Percentiles rank a stretch among this genome's conserved stretches.
Conservation (phyloP, 2,797 vertebrate genomes). For the Tachyglossus aculeatus region DNA sequence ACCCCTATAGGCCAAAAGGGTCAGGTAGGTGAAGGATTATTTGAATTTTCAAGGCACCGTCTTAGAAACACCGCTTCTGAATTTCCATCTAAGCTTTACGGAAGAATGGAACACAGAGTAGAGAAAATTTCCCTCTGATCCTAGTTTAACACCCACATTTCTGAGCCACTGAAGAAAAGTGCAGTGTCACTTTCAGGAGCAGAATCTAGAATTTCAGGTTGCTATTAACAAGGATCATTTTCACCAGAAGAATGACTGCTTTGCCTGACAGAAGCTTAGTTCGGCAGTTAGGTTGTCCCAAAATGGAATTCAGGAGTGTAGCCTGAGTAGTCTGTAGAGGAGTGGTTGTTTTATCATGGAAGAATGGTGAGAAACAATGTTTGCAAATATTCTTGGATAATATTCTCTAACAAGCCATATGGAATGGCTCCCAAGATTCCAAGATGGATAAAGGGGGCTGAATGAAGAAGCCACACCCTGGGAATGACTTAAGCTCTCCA, state of each 20-base stretch:
- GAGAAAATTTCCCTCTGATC: no score
- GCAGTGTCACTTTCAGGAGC: accelerated
- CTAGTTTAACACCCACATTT: no score
- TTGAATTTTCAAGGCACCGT: no score
- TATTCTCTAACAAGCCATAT: neutral
- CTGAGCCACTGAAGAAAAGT: no score
- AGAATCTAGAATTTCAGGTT: neutral
- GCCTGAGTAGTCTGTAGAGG: neutral
- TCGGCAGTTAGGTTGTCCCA: neutral
- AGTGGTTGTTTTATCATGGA: neutral
- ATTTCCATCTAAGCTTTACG: no score
- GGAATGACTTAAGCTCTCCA: neutral
- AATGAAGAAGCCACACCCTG: neutral
- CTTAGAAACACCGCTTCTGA: no score
- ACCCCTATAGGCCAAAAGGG: no score
- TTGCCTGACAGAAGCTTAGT: accelerated
- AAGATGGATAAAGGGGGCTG: neutral
- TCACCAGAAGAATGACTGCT: accelerated
- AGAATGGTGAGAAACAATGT: conserved; percentile 12
- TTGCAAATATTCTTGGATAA: conserved; percentile 6
- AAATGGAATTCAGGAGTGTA: accelerated
- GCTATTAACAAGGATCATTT: neutral
- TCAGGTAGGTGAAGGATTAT: no score
- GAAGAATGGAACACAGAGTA: no score
- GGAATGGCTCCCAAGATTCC: conserved; percentile 10